Percentiles rank a stretch among this genome's conserved stretches.
phyloP scores from a whole-genome alignment of 2,888 invertebrate genomes.

The Troglohyphantes excavatus region DNA sequence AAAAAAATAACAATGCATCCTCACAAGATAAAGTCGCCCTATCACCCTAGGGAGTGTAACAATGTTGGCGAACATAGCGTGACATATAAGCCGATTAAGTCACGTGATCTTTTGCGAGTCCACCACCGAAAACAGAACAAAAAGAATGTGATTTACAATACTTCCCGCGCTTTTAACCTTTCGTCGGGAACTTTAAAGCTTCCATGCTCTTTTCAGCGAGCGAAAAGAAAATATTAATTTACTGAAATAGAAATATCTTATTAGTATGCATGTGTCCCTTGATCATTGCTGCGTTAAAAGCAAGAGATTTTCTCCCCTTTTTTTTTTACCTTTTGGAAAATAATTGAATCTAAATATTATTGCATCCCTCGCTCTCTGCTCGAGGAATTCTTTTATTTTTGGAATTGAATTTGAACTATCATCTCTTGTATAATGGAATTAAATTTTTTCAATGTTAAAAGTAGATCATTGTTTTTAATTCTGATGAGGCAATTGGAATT shows the following conservation, averaged over 20 bases:
- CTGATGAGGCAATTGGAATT: background rate
- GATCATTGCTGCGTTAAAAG: background rate
- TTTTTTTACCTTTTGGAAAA: background rate
- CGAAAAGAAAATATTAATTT: background rate
- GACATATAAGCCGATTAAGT: constrained; percentile 40
- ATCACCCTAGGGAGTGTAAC: background rate
- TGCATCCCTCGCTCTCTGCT: background rate
- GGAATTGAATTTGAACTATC: background rate
- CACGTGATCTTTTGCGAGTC: constrained; percentile 22
- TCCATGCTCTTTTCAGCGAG: background rate
- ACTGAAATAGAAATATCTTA: background rate
- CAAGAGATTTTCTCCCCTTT: background rate
- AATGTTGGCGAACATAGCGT: constrained; percentile 7
- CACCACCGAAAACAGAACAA: background rate
- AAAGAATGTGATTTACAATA: background rate
- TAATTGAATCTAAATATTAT: constrained; percentile 6
- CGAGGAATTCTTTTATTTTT: background rate
- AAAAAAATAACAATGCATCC: background rate
- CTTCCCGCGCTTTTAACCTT: background rate
- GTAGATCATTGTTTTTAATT: background rate
- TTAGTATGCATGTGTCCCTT: constrained; percentile 5
- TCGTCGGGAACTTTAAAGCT: constrained; percentile 42
- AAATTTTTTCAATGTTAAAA: background rate
- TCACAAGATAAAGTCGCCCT: background rate
- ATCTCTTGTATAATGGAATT: background rate